Evolutionary conservation across 2,797 vertebrate genomes (phyloP).

Genomic region (Lithobates sylvaticus): DNA sequence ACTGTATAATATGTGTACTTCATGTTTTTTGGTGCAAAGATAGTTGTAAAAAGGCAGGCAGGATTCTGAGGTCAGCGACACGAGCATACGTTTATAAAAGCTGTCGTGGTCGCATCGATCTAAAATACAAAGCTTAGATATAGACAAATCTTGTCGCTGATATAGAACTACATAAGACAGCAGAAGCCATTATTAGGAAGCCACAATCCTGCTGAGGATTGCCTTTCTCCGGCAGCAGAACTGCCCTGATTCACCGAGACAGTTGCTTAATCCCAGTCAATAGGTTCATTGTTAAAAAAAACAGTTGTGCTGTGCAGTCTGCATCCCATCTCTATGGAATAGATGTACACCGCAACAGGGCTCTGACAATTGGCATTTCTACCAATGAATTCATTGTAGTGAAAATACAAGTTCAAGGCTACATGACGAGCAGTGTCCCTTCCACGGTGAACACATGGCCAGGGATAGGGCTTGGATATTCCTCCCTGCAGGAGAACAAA

Average conservation of each 20-base stretch:
- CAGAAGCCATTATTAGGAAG: not conserved
- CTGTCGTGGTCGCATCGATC: no score
- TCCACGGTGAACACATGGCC: not conserved
- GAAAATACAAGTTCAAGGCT: constrained; percentile 13
- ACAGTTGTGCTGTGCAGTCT: not conserved
- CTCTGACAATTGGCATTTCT: not conserved
- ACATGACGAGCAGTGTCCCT: not conserved
- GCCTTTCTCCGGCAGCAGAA: not conserved
- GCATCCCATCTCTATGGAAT: not conserved
- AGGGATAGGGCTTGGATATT: not conserved
- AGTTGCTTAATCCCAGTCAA: not conserved
- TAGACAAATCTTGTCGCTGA: not conserved
- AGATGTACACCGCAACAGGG: not conserved
- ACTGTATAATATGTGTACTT: not conserved
- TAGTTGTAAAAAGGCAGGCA: no score
- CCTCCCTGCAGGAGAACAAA: constrained; percentile 70
- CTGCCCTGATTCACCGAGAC: not conserved
- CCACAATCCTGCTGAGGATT: not conserved
- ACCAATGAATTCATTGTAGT: not conserved
- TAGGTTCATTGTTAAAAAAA: not conserved
- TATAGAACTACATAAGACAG: not conserved
- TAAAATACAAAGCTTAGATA: not conserved
- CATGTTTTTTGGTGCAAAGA: not conserved
- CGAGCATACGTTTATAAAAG: not conserved
- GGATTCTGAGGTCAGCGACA: not conserved